Base-by-base conservation (phyloP, 2,888 invertebrate genomes). In the Dicyrtomina minuta region DNA sequence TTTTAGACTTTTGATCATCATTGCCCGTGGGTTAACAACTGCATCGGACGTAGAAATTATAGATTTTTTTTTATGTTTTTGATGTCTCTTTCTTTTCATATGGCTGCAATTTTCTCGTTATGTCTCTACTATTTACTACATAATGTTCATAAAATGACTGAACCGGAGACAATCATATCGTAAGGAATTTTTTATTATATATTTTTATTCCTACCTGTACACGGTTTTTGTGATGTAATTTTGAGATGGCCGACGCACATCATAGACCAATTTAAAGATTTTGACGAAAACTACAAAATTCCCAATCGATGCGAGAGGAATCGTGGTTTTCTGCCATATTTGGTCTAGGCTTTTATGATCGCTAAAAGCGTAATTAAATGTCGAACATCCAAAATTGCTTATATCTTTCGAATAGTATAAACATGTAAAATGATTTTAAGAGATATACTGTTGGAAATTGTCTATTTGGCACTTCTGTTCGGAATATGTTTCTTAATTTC, bases 61-160 rank as follows among this genome's bases (percentile, higher is more conserved):
- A 87, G 98, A 81, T 97, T 95, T 84, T 99, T 99, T 87, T 98
- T 99, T 86, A 92, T 96, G 86, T 99, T 99, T 84, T 89, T 99
- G 75, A 88, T 97, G 82, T 95, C 96, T 70, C 87, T 99, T 74
- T 94, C 95, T 80, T 87, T 96, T 81, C 98, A 99, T 84, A 99
- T 99, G 96, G 88, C 96, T 81, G 92, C 93, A 84, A 96, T 99
- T 84, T 96, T 98, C 84, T 88, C 90, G 70, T 88, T 97, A 80
- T 96, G 96, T 83, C 87, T 98, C 79, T 88, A 94, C 82, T 96
- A 90, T 84, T 91, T 98, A 75, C 87, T 98, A 82, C 87, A 93
- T 80, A 89, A 90, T 82, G 91, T 90, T 83, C 89, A 91, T 76
- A 86, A 87, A 75, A 86, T 96, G 80, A 88, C 90, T 74, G 88